phyloP scores from a whole-genome alignment of 2,888 invertebrate genomes.

The Agriopis marginaria region DNA sequence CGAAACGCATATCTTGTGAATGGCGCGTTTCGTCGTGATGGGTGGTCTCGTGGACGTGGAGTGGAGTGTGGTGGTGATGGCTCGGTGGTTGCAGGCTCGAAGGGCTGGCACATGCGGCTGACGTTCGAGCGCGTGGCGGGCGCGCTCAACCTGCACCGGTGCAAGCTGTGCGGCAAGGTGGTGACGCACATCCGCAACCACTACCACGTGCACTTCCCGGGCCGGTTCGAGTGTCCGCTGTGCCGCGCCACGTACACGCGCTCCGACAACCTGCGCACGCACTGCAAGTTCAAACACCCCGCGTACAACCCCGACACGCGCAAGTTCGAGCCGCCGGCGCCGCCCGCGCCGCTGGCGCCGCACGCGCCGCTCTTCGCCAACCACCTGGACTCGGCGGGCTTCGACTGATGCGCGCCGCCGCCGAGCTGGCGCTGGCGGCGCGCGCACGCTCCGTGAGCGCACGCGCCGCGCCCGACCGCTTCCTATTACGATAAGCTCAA shows the following conservation, averaged over 20 bases:
- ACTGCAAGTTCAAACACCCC: constrained; percentile 97
- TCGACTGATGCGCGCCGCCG: constrained; percentile 50
- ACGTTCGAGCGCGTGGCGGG: constrained; percentile 97
- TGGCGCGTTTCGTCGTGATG: not conserved
- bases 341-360: constrained; percentile 85
- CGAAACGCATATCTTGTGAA: not conserved
- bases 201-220: constrained; percentile 97
- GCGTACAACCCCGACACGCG: constrained; percentile 94
- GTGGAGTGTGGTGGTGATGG: constrained; percentile 39
- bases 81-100: constrained; percentile 94
- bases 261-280: constrained; percentile 96
- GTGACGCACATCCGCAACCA: constrained; percentile 97
- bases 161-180: constrained; percentile 97
- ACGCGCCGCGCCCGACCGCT: constrained; percentile 71
- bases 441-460: constrained; percentile 49
- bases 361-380: constrained; percentile 57
- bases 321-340: constrained; percentile 91
- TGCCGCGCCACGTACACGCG: constrained; percentile 96
- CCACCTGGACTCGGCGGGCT: constrained; percentile 71
- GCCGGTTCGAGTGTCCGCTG: constrained; percentile 96
- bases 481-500: constrained; percentile 83
- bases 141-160: constrained; percentile 96
- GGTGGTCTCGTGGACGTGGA: not conserved
- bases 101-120: constrained; percentile 98
- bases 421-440: constrained; percentile 67